Conservation (phyloP, 2,888 invertebrate genomes). For the Toxonevra muliebris region DNA sequence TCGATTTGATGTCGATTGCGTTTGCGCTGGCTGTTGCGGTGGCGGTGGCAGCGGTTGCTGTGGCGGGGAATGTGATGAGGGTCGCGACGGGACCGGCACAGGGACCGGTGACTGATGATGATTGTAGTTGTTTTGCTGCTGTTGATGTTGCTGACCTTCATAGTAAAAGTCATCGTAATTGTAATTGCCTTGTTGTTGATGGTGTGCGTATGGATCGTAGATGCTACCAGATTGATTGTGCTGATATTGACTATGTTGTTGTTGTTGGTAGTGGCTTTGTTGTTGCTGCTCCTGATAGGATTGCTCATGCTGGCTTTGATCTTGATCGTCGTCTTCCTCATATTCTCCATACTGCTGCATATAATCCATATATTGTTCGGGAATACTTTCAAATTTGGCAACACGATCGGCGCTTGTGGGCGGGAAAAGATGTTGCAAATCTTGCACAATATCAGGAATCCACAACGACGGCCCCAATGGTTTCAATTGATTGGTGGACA, state of each 20-base stretch:
- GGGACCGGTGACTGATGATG: conserved; percentile 26
- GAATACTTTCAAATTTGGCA: conserved; percentile 57
- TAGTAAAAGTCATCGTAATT: conserved; percentile 49
- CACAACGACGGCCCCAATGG: conserved; percentile 57
- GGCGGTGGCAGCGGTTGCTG: conserved; percentile 27
- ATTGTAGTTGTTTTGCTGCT: conserved; percentile 41
- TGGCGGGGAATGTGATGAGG: conserved; percentile 21
- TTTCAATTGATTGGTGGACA: conserved; percentile 56
- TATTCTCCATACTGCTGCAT: conserved; percentile 61
- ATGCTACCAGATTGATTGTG: conserved; percentile 42
- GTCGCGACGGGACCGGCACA: conserved; percentile 10
- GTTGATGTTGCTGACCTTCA: conserved; percentile 50
- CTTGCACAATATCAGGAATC: conserved; percentile 60
- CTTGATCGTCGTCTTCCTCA: conserved; percentile 57
- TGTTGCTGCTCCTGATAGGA: conserved; percentile 53
- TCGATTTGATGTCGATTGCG: conserved; percentile 31
- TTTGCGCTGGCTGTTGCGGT: conserved; percentile 18
- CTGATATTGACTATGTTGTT: conserved; percentile 38
- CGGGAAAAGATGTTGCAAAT: conserved; percentile 55
- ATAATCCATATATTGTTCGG: conserved; percentile 57
- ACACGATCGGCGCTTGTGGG: conserved; percentile 57
- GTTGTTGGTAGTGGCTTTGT: conserved; percentile 49
- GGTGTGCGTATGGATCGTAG: conserved; percentile 36
- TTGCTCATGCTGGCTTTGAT: conserved; percentile 34
- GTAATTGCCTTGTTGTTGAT: conserved; percentile 33